Evolutionary conservation across 2,797 vertebrate species (phyloP), one percentile per base, ranked within the genome.

Genomic region (Xerus rutilus): DNA sequence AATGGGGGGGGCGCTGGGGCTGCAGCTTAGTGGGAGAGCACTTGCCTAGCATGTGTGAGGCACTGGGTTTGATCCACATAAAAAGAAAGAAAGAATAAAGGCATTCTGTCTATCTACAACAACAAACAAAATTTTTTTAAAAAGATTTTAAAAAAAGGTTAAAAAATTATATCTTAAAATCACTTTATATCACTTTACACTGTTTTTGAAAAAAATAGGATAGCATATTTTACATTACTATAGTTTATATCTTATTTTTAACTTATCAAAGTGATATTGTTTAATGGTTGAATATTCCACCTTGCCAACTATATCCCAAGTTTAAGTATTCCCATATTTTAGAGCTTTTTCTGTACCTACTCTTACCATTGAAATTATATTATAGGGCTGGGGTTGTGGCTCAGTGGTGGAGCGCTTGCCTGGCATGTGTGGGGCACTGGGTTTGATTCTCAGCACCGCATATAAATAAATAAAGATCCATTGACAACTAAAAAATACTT

Each of bases 201-300:
- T 84, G 54, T 45, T 93, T 95, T 89, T 95, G n/a, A 35, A 57
- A 57, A 95, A 88, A 91, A 74, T 45, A 57, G 72, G 13, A 14
- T 54, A 74, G 35, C 13, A 59, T 76, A 49, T 88, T 84, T 28
- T 57, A 81, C 18, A 86, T 52, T 78, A 69, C 21, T 52, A 12
- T 64, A 74, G 17, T 65, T 73, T 54, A 84, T 67, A 49, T 11
- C 30, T 77, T 43, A 69, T 39, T 6, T 73, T 64, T 84, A 62
- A 77, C 43, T 89, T 39, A 35, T 79, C 45, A 25, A 49, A 81
- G 13, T 91, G 35, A 49, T 76, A 76, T 49, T 49, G 25, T 45
- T 52, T 85, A 81, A 67, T 45, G 21, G 39, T 59, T 88, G 39
- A 59, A 43, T 52, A 62, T 62, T 62, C 32, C 10, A 57, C 11